Base-by-base conservation (phyloP, 2,888 invertebrate species). In the Meiosimyza decipiens region DNA sequence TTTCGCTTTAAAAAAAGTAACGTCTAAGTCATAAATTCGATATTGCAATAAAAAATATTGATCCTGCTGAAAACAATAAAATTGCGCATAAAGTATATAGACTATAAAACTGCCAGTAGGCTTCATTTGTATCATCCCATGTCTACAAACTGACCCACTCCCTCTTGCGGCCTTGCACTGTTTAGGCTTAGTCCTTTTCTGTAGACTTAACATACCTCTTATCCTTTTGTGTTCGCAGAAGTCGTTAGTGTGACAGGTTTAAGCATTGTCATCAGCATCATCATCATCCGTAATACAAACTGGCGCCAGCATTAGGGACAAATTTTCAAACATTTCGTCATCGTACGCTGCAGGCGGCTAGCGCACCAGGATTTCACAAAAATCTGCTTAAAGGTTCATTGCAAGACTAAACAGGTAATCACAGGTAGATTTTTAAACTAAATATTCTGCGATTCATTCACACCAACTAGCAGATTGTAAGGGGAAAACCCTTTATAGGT, bases 251-350 rank as follows among this genome's bases (percentile, higher is more conserved):
- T 82, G 83, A 83, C 81, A 84, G 84, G 83, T 86, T 86, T 11
- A 70, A 62, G 16, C 62, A 49, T 52, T 16, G 13, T 51, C 63
- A 13, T 15, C 63, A n/a, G n/a, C n/a, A 13, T 15, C 68, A 54
- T 57, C 72, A 68, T 71, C 74, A 71, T 71, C 65, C 59, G 57
- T 69, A 81, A 79, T 80, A 80, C 80, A 79, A 86, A 86, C 85
- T 85, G 85, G 86, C 87, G 86, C 87, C 86, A 87, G 85, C 81
- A 85, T 86, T 86, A 85, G 81, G 82, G 80, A 79, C 79, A 81
- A 40, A 80, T 81, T 79, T 81, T 81, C 78, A 83, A 81, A 83
- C 82, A 83, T 84, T 83, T 84, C 84, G 84, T 84, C 83, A 84
- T 80, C 82, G 80, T 73, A 76, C 78, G 60, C 76, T 70, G 77